Evolutionary conservation across 1,140 invertebrate species (phyloP).

Genomic region (Papilio polyxenes): DNA sequence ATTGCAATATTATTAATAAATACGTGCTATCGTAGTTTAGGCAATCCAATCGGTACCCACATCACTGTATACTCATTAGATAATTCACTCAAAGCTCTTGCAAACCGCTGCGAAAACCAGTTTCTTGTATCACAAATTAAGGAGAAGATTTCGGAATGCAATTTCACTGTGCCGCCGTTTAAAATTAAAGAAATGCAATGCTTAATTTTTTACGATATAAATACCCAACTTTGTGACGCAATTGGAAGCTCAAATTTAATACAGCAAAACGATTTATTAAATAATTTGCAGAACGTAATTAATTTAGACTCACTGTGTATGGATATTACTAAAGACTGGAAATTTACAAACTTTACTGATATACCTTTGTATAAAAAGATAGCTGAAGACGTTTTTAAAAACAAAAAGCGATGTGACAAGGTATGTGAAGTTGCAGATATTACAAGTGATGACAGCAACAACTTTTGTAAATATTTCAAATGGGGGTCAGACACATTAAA

Average conservation of each 20-base stretch:
- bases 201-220: constrained; percentile 72
- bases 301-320: constrained; percentile 54
- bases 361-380: constrained; percentile 45
- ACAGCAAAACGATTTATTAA: constrained; percentile 49
- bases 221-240: constrained; percentile 58
- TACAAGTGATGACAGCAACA: constrained; percentile 58
- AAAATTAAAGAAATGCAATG: constrained; percentile 57
- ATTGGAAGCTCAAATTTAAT: constrained; percentile 47
- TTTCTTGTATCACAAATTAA: constrained; percentile 56
- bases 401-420: constrained; percentile 49
- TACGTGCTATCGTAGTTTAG: constrained; percentile 57
- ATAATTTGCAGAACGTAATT: constrained; percentile 51
- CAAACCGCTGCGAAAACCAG: constrained; percentile 56
- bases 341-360: constrained; percentile 49
- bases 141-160: constrained; percentile 54
- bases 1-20: constrained; percentile 60
- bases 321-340: constrained; percentile 54
- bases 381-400: constrained; percentile 51
- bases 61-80: constrained; percentile 41
- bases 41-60: constrained; percentile 46
- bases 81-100: constrained; percentile 51
- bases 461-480: constrained; percentile 71
- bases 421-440: constrained; percentile 57
- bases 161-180: constrained; percentile 41
- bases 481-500: constrained; percentile 61